Conservation (phyloP, 2,797 vertebrate species). For the Acrocephalus scirpaceus region DNA sequence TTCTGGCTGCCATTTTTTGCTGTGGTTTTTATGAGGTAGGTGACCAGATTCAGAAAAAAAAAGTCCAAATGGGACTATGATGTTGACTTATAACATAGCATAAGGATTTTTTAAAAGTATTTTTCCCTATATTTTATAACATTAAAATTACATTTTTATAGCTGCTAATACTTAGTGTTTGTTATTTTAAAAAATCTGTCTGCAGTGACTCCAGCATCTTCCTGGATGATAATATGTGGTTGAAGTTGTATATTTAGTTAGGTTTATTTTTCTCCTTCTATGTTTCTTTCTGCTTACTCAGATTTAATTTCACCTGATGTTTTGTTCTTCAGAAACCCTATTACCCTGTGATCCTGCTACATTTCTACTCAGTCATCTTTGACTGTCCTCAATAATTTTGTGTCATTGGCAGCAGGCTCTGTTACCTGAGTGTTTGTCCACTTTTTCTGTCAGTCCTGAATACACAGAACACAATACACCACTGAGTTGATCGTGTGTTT, state of each 20-base stretch:
- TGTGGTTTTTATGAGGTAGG: background rate
- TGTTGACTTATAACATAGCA: background rate
- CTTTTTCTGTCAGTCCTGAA: background rate
- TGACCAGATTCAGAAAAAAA: background rate
- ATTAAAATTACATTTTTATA: background rate
- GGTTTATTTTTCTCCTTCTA: background rate
- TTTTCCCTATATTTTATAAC: background rate
- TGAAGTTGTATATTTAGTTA: background rate
- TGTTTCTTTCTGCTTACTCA: background rate
- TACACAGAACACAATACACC: background rate
- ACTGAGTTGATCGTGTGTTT: background rate
- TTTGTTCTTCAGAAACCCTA: background rate
- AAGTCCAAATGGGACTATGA: background rate
- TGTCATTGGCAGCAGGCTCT: background rate
- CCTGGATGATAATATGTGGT: background rate
- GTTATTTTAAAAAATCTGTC: background rate
- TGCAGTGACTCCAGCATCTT: background rate
- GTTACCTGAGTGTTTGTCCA: background rate
- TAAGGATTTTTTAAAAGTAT: background rate
- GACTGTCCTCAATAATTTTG: background rate
- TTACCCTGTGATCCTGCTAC: background rate
- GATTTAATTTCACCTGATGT: background rate
- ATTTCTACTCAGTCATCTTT: background rate
- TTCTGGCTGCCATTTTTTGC: background rate
- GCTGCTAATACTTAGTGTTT: background rate